These are phyloP conservation scores for Oryzias melastigma DNA, from an alignment of 2,113 vertebrate genomes.

Conservation along the genomic window DNA sequence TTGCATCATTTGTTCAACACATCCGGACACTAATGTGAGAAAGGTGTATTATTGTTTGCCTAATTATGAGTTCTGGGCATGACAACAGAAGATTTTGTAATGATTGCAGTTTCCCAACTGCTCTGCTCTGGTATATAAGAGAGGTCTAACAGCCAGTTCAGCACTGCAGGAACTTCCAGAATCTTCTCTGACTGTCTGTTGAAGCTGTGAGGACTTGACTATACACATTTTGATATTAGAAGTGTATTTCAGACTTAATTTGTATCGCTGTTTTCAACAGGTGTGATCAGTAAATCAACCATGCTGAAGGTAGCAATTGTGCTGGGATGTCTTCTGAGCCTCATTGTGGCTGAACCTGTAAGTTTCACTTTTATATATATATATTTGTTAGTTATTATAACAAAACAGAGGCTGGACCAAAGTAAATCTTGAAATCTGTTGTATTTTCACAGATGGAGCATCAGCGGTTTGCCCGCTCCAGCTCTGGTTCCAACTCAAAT, in stretches of 20 bases:
- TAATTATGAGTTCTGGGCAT: too few species aligned
- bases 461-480: background rate
- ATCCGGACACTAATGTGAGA: too few species aligned
- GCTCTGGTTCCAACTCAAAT: background rate
- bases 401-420: too few species aligned
- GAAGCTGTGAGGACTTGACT: background rate
- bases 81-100: background rate
- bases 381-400: too few species aligned
- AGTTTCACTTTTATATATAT: too few species aligned
- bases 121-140: background rate
- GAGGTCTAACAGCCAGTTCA: background rate
- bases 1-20: too few species aligned
- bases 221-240: background rate
- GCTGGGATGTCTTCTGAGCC: slow-evolving; percentile 39
- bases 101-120: background rate
- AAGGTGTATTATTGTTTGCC: too few species aligned
- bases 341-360: slow-evolving; percentile 16
- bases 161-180: background rate
- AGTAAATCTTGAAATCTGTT: background rate
- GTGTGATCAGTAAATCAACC: background rate
- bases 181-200: background rate
- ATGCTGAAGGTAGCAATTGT: slow-evolving; percentile 48
- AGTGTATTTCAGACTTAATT: too few species aligned
- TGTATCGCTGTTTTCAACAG: background rate
- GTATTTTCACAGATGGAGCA: background rate